These are phyloP conservation scores for Barnardius zonarius DNA, from an alignment of 2,113 vertebrate species.

Conservation along the genomic window DNA sequence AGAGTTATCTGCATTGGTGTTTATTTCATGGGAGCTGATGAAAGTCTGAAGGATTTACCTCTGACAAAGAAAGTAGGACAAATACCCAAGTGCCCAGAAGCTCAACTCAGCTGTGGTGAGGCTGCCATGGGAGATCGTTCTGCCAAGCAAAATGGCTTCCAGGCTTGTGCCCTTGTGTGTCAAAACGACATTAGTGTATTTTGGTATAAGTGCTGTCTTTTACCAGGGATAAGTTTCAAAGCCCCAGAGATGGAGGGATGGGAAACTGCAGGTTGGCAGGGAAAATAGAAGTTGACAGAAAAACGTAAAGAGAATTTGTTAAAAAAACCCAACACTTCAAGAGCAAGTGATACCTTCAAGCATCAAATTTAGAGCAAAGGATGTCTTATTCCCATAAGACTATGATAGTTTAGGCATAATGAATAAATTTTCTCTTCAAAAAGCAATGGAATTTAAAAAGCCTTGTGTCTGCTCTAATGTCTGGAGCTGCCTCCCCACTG, in stretches of 20 bases:
- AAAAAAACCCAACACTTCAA: not conserved
- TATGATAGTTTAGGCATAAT: not conserved
- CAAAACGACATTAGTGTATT: slow-evolving; percentile 55
- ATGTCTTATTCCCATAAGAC: not conserved
- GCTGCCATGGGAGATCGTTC: slow-evolving; percentile 54
- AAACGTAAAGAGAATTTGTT: slow-evolving; percentile 26
- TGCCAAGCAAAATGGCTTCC: slow-evolving; percentile 33
- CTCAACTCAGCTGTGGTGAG: not conserved
- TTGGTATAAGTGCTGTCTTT: slow-evolving; percentile 55
- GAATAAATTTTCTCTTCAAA: not conserved
- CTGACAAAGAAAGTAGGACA: slow-evolving; percentile 24
- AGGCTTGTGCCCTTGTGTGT: slow-evolving; percentile 48
- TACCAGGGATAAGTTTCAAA: slow-evolving; percentile 56
- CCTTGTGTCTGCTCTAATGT: not conserved
- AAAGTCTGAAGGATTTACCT: slow-evolving; percentile 24
- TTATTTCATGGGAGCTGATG: slow-evolving; percentile 32
- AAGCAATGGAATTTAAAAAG: not conserved
- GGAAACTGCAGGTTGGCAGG: slow-evolving; percentile 37
- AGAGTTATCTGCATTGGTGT: slow-evolving; percentile 23
- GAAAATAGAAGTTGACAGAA: slow-evolving; percentile 41
- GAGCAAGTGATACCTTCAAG: not conserved
- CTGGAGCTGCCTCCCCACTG: not conserved
- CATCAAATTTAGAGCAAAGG: not conserved
- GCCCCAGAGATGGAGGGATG: slow-evolving; percentile 1
- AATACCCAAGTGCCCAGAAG: slow-evolving; percentile 11